Evolutionary conservation across 1,140 invertebrate genomes (phyloP), one percentile per base, ranked within the genome.

Genomic region (Diabrotica undecimpunctata): DNA sequence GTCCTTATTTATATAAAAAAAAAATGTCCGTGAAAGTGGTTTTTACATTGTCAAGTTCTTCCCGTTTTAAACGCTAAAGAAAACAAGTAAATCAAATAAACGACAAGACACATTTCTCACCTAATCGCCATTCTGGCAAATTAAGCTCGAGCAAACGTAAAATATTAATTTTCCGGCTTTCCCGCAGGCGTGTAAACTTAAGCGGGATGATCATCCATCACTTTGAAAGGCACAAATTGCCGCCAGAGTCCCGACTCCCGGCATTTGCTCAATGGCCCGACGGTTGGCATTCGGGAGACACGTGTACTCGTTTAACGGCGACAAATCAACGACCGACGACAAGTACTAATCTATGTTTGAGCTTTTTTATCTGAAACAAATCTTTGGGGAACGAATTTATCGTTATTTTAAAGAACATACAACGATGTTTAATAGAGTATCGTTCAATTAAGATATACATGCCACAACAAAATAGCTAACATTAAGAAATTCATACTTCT

Each of bases 261-360:
- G 51, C 14, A 61, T 61, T 61, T 61, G 50, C 25, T 25, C 25
- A 25, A 25, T 25, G 25, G 25, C 25, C 25, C 25, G 1, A 1
- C 25, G 1, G 25, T 2, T 4, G 25, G 25, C 25, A 25, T 25
- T 25, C 13, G 11, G 35, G 54, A 25, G 62, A 65, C 63, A 65
- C 63, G 63, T 65, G 63, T 65, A 63, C 38, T 59, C 61, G 52
- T 65, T 60, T 59, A 65, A 37, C 46, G 41, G 46, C 46, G 25
- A 65, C 56, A 60, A 60, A 61, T 61, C 59, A 61, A 61, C 12
- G 39, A 35, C 41, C 62, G 59, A 46, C 61, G 55, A 52, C 58
- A 25, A n/a, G 64, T 61, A 62, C 67, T 68, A 68, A 68, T 68
- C 67, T 68, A 25, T 69, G 67, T 69, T 69, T 69, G 64, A 55